Evolutionary conservation across 2,113 vertebrate species (phyloP), one percentile per base, ranked within the genome.

Genomic region (Otolemur garnettii): DNA sequence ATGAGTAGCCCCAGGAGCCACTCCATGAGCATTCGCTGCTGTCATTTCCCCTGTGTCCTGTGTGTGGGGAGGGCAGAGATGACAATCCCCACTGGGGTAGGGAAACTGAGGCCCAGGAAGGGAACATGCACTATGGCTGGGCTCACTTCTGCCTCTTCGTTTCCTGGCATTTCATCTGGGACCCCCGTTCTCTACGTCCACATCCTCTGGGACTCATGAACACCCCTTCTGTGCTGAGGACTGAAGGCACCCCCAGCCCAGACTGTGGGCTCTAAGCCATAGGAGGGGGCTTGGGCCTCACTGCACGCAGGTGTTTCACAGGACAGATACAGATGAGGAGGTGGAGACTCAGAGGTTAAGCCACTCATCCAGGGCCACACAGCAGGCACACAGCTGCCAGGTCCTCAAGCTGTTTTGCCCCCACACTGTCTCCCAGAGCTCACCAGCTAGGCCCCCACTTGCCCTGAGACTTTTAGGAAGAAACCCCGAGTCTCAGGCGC

Each of bases 401-500:
- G 50, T 30, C n/a, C 75, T 87, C 53, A 66, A 24, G 5, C 35
- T 77, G 35, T 42, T 42, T 72, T 72, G 45, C 18, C 53, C 53
- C 21, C n/a, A 57, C 15, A 24, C 15, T 2, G 30, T 83, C 38
- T 94, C 87, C 66, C 78, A 74, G 79, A 88, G 33, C 38, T n/a
- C 28, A 60, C 35, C 30, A 81, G 28, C 35, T 13, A 81, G 62
- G 62, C 38, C 21, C 15, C 21, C 38, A 30, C 62, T 92, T 86
- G 14, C 45, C 19, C 68, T 18, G 42, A 74, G 35, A 90, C 5
- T 68, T 93, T 53, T 42, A 18, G n/a, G 66, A 79, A 88, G 84
- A 97, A 97, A 84, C 69, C 60, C 13, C 22, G 80, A 90, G 45
- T 26, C 64, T 90, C 42, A 83, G 69, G n/a, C 26, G 22, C 62